These are phyloP conservation scores for Alligator mississippiensis DNA, from an alignment of 2,113 vertebrate species.

Conservation along the genomic window DNA sequence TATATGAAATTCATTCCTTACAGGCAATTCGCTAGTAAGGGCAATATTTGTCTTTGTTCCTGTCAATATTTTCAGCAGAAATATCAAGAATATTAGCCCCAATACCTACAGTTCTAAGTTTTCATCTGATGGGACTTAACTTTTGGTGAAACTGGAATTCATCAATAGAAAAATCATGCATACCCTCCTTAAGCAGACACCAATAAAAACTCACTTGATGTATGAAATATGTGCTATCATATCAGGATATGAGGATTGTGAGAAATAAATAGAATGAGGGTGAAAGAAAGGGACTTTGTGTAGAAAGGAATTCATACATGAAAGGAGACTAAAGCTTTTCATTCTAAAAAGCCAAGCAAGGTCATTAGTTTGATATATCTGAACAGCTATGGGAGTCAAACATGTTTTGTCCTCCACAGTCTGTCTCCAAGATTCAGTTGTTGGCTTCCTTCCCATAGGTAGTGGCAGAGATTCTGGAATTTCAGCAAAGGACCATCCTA, in stretches of 20 bases:
- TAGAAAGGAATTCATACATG: not conserved
- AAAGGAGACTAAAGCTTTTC: not conserved
- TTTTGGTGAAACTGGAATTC: not conserved
- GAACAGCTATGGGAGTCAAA: not conserved
- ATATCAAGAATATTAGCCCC: not conserved
- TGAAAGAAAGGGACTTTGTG: not conserved
- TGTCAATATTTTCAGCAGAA: not conserved
- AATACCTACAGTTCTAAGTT: not conserved
- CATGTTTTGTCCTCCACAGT: not conserved
- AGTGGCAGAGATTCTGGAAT: not conserved
- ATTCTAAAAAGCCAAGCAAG: not conserved
- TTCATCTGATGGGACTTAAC: not conserved
- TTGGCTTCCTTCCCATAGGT: not conserved
- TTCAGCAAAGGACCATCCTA: not conserved
- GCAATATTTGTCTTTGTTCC: not conserved
- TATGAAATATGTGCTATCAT: not conserved
- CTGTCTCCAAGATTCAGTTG: not conserved
- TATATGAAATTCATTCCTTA: too few species aligned
- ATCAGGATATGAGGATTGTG: not conserved
- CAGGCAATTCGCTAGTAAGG: too few species aligned
- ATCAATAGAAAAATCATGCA: not conserved
- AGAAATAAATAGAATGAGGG: not conserved
- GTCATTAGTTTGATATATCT: not conserved
- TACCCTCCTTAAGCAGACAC: not conserved
- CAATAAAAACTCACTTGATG: not conserved